Evolutionary conservation across 2,797 vertebrate genomes (phyloP).

Genomic region (Rhabdophis nuchalis): DNA sequence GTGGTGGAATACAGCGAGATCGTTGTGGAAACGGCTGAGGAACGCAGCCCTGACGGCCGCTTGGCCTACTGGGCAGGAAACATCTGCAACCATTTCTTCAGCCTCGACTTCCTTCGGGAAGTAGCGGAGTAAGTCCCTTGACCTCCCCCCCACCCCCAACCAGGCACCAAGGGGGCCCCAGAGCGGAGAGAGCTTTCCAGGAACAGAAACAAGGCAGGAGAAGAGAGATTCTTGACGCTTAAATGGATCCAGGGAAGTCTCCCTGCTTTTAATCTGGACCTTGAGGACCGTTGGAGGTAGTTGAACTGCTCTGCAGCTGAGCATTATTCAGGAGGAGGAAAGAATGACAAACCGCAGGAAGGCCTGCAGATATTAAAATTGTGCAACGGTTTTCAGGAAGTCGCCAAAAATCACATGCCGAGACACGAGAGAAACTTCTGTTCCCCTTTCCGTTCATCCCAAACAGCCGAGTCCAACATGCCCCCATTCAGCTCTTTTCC

Average conservation of each 20-base stretch:
- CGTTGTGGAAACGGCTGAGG: slow-evolving; percentile 69
- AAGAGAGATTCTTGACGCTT: not conserved
- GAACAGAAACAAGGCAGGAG: not conserved
- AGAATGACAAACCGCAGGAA: not conserved
- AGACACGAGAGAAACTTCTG: not conserved
- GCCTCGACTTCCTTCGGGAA: slow-evolving; percentile 78
- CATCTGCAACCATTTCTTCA: slow-evolving; percentile 97
- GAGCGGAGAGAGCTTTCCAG: not conserved
- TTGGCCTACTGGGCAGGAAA: slow-evolving; percentile 83
- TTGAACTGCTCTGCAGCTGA: not conserved
- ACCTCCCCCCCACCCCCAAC: too few species aligned
- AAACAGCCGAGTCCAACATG: too few species aligned
- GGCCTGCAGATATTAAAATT: not conserved
- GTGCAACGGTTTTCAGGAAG: not conserved
- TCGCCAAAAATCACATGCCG: not conserved
- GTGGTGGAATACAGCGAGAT: slow-evolving; percentile 97
- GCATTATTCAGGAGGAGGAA: not conserved
- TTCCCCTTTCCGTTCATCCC: not conserved
- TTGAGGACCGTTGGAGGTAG: too few species aligned
- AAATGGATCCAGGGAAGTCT: not conserved
- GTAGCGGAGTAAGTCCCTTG: slow-evolving; percentile 75
- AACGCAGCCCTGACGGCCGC: slow-evolving; percentile 65
- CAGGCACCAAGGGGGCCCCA: not conserved
- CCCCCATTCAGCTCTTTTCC: too few species aligned
- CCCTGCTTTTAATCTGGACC: not conserved